Evolutionary conservation across 2,888 invertebrate genomes (phyloP).

Genomic region (Lottia gigantea): DNA sequence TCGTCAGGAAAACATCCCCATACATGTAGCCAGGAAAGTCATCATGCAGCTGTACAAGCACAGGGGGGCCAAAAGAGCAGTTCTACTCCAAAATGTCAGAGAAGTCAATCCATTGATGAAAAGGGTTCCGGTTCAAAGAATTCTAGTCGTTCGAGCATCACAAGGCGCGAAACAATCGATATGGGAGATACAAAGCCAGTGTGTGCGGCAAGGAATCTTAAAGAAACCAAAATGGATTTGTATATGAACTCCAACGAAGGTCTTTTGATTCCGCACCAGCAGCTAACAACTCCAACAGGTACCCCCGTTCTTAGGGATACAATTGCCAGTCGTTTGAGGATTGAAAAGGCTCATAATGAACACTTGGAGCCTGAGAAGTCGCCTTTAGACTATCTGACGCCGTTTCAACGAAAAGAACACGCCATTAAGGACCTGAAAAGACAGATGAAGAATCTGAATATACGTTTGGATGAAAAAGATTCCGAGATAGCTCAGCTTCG

Average conservation of each 20-base stretch:
- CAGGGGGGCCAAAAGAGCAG: too few relatives aligned
- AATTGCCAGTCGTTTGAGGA: background rate
- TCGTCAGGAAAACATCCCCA: too few relatives aligned
- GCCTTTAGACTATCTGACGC: slow-evolving; percentile 43
- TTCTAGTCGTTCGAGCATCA: background rate
- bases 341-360: slow-evolving; percentile 6
- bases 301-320: background rate
- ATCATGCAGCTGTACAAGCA: too few relatives aligned
- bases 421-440: slow-evolving; percentile 41
- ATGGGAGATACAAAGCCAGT: background rate
- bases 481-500: slow-evolving; percentile 33
- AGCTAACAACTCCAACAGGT: background rate
- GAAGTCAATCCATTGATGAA: slow-evolving; percentile 1
- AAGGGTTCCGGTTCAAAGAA: background rate
- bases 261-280: background rate
- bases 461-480: slow-evolving; percentile 36
- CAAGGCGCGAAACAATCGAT: background rate
- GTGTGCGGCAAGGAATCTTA: background rate
- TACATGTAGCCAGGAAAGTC: too few relatives aligned
- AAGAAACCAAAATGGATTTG: background rate
- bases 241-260: slow-evolving; percentile 4
- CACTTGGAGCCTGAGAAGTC: background rate
- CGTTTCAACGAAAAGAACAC: slow-evolving; percentile 52
- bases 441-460: slow-evolving; percentile 21
- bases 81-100: background rate